These are phyloP conservation scores for Agrenia bidenticulata DNA, from an alignment of 2,888 invertebrate genomes.

Conservation along the genomic window DNA sequence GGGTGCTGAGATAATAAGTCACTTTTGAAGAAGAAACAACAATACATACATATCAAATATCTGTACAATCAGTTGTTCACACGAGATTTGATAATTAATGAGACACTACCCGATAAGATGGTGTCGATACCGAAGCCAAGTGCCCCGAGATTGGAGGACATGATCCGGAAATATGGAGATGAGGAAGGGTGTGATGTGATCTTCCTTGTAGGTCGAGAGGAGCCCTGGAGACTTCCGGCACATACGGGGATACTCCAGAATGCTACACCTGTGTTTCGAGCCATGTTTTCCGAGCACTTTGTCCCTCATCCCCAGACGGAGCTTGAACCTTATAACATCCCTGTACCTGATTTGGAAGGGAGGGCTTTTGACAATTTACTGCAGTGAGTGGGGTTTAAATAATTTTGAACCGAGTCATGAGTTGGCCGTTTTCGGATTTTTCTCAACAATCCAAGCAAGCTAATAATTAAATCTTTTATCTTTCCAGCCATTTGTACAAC, in stretches of 20 bases:
- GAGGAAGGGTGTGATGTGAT: constrained; percentile 65
- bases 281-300: constrained; percentile 61
- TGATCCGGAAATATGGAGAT: constrained; percentile 41
- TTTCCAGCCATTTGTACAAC: constrained; percentile 65
- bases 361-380: constrained; percentile 69
- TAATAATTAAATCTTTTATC: not conserved
- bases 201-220: constrained; percentile 63
- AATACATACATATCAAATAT: too few relatives aligned
- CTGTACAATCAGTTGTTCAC: too few relatives aligned
- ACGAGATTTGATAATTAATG: too few relatives aligned
- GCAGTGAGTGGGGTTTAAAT: constrained; percentile 57
- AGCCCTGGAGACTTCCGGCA: constrained; percentile 69
- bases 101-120: not conserved
- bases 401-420: not conserved
- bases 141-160: constrained; percentile 34
- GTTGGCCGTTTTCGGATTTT: not conserved
- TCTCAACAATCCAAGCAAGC: too few relatives aligned
- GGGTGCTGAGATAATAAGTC: too few relatives aligned
- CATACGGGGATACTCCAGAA: constrained; percentile 66
- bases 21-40: too few relatives aligned
- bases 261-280: constrained; percentile 66
- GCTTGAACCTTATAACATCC: constrained; percentile 57
- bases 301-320: constrained; percentile 56
- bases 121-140: constrained; percentile 20
- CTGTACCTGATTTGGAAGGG: constrained; percentile 63